A percentile compares a stretch with the other conserved stretches of the same genome.
phyloP scores from a whole-genome alignment of 1,140 invertebrate genomes.

The Polypedilum vanderplanki region DNA sequence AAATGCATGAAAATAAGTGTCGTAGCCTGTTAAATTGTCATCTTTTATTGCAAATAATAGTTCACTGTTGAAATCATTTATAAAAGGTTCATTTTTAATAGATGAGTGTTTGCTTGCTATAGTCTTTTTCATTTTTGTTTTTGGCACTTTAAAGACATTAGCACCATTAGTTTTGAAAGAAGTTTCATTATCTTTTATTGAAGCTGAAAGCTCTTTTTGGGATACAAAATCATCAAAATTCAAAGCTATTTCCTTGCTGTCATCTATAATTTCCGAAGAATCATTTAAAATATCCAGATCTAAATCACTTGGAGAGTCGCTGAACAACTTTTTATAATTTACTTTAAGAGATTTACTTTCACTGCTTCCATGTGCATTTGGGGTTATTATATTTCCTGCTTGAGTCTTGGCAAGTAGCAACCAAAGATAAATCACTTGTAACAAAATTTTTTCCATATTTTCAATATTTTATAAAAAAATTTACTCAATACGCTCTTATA shows the following conservation, averaged over 20 bases:
- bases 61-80: conserved; percentile 19
- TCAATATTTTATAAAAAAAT: too few species aligned
- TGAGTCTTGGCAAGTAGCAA: not conserved
- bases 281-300: not conserved
- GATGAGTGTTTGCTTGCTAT: not conserved
- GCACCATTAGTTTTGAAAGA: not conserved
- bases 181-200: not conserved
- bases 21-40: not conserved
- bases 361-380: not conserved
- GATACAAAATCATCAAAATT: not conserved
- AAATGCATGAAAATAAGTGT: conserved; percentile 22
- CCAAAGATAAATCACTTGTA: not conserved
- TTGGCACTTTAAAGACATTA: conserved; percentile 22
- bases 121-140: not conserved
- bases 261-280: not conserved
- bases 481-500: too few species aligned
- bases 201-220: not conserved
- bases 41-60: not conserved
- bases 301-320: not conserved
- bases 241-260: not conserved
- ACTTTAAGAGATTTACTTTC: not conserved
- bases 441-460: too few species aligned
- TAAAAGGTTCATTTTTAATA: not conserved
- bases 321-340: conserved; percentile 18
- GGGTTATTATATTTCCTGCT: not conserved